A percentile compares a stretch with the other conserved stretches of the same genome.
Evolutionary conservation across 2,797 vertebrate species (phyloP).

Genomic region (Acrossocheilus fasciatus): DNA sequence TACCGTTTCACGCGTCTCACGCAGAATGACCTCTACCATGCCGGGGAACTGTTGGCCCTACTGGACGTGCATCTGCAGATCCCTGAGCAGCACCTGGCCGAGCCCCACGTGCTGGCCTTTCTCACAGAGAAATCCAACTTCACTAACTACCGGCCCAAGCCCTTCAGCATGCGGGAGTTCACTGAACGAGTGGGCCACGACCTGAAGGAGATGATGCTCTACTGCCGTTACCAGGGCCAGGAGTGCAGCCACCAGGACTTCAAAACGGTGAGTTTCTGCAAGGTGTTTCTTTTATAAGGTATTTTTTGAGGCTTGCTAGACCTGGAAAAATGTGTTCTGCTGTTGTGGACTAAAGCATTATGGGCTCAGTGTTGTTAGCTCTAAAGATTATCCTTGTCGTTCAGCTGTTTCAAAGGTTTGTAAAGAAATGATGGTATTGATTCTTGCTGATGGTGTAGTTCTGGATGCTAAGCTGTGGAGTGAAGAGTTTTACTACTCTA

Average conservation of each 20-base stretch:
- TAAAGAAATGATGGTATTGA: conserved; percentile 22
- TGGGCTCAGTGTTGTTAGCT: conserved; percentile 8
- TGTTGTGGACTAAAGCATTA: neutral
- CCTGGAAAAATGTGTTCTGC: neutral
- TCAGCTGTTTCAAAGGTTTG: conserved; percentile 13
- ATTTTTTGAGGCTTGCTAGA: neutral
- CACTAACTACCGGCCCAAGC: conserved; percentile 90
- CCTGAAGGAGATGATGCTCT: conserved; percentile 97
- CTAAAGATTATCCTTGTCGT: conserved; percentile 11
- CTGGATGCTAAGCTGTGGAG: conserved; percentile 28
- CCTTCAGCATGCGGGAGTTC: conserved; percentile 98
- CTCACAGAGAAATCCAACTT: conserved; percentile 92
- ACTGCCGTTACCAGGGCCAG: conserved; percentile 95
- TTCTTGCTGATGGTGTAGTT: conserved; percentile 14
- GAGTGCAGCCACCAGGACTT: conserved; percentile 93
- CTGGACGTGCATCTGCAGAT: conserved; percentile 93
- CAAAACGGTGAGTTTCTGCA: conserved; percentile 90
- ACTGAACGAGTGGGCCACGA: conserved; percentile 93
- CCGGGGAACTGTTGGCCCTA: conserved; percentile 92
- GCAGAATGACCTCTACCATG: conserved; percentile 96
- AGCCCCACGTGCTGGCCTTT: conserved; percentile 87
- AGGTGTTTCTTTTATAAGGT: neutral
- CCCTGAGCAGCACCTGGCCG: conserved; percentile 91
- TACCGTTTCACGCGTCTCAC: conserved; percentile 94
- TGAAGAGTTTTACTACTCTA: neutral